Base-by-base conservation (phyloP, 2,888 invertebrate genomes). In the Zele albiditarsus region DNA sequence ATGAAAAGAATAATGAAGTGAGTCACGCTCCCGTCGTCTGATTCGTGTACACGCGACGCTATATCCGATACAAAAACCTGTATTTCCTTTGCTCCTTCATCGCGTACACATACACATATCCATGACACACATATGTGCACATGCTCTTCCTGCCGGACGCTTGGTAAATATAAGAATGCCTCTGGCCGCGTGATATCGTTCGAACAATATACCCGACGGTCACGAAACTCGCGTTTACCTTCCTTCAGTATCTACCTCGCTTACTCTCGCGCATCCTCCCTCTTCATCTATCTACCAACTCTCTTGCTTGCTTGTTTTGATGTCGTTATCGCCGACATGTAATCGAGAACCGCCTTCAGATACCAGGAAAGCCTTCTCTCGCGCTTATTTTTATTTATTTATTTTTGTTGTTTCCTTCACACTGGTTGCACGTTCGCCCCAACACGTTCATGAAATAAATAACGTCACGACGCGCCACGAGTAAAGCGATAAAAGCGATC, bases 11-110 rank as follows among this genome's bases (percentile, higher is more conserved):
- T 74, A 76, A 38, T 38, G 74, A 74, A 80, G 78, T 80, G 81
- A 83, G 80, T 82, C 82, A 82, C 78, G 82, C 76, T 73, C 74
- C 75, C 77, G 8, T 53, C 53, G 23, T 20, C 6, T 6, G 20
- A 76, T 75, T 73, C n/a, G 67, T 66, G 74, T 71, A 46, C 71
- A 72, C 77, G 71, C 74, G 49, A 77, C 73, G 79, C 79, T 80
- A 83, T 82, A 83, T 80, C 80, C 81, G 82, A 82, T 83, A 81
- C 81, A 76, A 80, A 81, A 70, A 80, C 79, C 80, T 77, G 80
- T 80, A 81, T 82, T 80, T 75, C 67, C 74, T 49, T 73, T 67
- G 63, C 67, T 75, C 69, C 67, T 58, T 38, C 31, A 38, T 46
- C 62, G 23, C 71, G 6, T 10, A 53, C 53, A 20, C 6, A 53